phyloP scores from a whole-genome alignment of 2,888 invertebrate species.

The Leucophora obtusa region DNA sequence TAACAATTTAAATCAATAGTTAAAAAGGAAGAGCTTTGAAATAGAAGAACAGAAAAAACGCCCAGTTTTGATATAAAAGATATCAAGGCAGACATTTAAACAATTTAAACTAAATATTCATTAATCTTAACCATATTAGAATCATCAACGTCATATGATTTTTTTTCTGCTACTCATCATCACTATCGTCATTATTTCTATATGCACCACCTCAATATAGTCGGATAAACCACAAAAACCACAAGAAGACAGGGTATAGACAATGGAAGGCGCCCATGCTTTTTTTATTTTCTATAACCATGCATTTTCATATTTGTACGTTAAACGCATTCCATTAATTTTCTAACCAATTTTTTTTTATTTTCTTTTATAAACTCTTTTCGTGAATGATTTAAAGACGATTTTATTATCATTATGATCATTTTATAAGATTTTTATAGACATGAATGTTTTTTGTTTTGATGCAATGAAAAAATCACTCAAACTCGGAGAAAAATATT shows the following conservation, averaged over 20 bases:
- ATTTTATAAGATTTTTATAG: conserved; percentile 25
- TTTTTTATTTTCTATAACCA: conserved; percentile 8
- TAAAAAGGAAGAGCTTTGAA: conserved; percentile 23
- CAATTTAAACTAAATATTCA: conserved; percentile 60
- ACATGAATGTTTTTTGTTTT: conserved; percentile 22
- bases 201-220: conserved; percentile 17
- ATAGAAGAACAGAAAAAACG: conserved; percentile 38
- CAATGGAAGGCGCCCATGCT: conserved; percentile 49
- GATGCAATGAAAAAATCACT: conserved; percentile 15
- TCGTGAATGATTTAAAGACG: conserved; percentile 52
- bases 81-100: conserved; percentile 52
- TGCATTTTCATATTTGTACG: conserved; percentile 55
- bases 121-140: conserved; percentile 63
- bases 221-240: conserved; percentile 37
- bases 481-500: conserved; percentile 4
- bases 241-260: conserved; percentile 5
- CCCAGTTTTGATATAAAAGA: conserved; percentile 48
- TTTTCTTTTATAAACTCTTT: not conserved
- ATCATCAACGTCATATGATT: conserved; percentile 61
- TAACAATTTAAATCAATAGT: conserved; percentile 60
- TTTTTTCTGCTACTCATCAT: conserved; percentile 40
- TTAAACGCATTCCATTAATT: conserved; percentile 57
- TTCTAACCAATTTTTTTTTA: conserved; percentile 27
- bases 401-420: conserved; percentile 53
- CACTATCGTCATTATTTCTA: conserved; percentile 29